These are phyloP conservation scores for Sarcophaga carnaria DNA, from an alignment of 2,888 invertebrate genomes.

Conservation along the genomic window DNA sequence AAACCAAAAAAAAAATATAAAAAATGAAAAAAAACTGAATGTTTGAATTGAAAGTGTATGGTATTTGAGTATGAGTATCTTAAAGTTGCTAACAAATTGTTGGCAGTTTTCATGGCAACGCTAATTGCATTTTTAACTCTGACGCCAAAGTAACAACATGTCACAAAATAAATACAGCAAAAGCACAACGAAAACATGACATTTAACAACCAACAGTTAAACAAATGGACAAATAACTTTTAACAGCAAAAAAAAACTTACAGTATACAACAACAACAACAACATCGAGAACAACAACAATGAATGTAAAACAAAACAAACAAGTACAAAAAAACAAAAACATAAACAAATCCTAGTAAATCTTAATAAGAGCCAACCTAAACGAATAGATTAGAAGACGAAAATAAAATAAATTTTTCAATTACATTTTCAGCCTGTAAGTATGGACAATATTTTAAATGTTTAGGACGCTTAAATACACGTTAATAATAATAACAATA, in stretches of 20 bases:
- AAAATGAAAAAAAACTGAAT: not conserved
- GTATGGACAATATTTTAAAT: constrained; percentile 39
- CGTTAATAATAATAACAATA: not conserved
- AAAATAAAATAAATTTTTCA: constrained; percentile 34
- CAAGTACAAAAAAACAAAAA: not conserved
- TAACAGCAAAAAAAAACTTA: constrained; percentile 42
- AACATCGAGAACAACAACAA: not conserved
- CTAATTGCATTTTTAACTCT: constrained; percentile 70
- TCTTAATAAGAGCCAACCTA: constrained; percentile 58
- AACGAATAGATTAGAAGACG: constrained; percentile 43
- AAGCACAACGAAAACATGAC: constrained; percentile 70
- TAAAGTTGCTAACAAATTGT: constrained; percentile 69
- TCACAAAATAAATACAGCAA: constrained; percentile 69
- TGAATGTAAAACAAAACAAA: too few species aligned
- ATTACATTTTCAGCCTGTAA: constrained; percentile 39
- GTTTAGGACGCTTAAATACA: constrained; percentile 20
- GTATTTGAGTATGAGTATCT: constrained; percentile 52
- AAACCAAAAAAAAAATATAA: too few species aligned
- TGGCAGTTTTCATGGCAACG: constrained; percentile 69
- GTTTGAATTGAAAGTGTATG: constrained; percentile 16
- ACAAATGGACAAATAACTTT: constrained; percentile 68
- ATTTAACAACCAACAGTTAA: constrained; percentile 69
- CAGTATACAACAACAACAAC: not conserved
- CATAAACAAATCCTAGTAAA: constrained; percentile 25
- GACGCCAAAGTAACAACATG: constrained; percentile 70